Evolutionary conservation across 1,140 invertebrate species (phyloP).

Genomic region (Protaetia brevitarsis): DNA sequence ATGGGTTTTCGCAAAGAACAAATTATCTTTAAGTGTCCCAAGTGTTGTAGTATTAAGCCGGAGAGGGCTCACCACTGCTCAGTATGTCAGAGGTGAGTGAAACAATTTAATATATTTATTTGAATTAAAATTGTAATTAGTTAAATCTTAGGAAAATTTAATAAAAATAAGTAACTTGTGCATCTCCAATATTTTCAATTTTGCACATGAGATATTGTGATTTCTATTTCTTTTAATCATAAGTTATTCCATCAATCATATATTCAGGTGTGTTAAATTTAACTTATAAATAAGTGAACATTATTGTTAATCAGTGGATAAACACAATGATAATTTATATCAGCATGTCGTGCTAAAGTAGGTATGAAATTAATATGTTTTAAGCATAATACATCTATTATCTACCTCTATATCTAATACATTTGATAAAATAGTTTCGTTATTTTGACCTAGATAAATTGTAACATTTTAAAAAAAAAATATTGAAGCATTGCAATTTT

Average conservation of each 20-base stretch:
- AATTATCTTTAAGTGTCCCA: conserved; percentile 96
- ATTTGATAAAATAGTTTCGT: no score
- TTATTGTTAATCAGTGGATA: neutral
- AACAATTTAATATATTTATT: neutral
- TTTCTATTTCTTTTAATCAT: no score
- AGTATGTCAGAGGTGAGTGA: conserved; percentile 76
- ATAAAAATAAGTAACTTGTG: neutral
- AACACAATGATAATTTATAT: neutral
- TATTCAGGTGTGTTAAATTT: no score
- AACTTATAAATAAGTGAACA: no score
- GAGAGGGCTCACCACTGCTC: conserved; percentile 98
- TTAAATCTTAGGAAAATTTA: no score
- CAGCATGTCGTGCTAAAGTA: neutral
- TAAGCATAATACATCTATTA: neutral
- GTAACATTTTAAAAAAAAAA: no score
- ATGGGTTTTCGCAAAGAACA: conserved; percentile 91
- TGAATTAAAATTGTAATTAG: no score
- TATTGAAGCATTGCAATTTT: no score
- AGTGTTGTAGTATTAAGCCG: conserved; percentile 98
- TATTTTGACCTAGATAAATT: no score
- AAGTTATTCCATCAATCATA: no score
- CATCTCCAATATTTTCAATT: neutral
- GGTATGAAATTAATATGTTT: neutral
- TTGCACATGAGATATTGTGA: no score
- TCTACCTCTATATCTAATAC: no score